Evolutionary conservation across 2,797 vertebrate species (phyloP).

Genomic region (Microctenopoma steveboyesi): DNA sequence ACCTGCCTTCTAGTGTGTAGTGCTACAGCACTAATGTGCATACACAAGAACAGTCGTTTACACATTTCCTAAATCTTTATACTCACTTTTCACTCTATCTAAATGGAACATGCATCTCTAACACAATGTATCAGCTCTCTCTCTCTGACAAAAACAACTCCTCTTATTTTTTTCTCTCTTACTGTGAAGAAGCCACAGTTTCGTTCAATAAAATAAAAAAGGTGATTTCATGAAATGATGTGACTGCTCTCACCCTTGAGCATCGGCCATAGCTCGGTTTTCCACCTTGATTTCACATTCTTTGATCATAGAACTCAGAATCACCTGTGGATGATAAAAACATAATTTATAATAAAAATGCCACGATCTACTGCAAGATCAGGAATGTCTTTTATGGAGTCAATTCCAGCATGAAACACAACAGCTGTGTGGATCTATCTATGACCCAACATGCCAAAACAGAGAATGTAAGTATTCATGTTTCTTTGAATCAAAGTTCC

Average conservation of each 20-base stretch:
- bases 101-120: background rate
- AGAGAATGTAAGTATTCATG: background rate
- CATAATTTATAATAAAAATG: background rate
- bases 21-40: background rate
- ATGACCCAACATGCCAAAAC: background rate
- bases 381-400: too few relatives aligned
- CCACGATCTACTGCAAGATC: background rate
- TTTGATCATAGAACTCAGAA: slow-evolving; percentile 99
- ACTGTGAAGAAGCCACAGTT: slow-evolving; percentile 35
- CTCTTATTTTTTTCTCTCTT: slow-evolving; percentile 11
- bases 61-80: slow-evolving; percentile 10
- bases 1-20: background rate
- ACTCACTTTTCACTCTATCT: background rate
- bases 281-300: slow-evolving; percentile 99
- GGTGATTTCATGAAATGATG: background rate
- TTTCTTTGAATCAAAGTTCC: slow-evolving; percentile 4
- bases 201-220: slow-evolving; percentile 10
- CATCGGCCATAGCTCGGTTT: slow-evolving; percentile 94
- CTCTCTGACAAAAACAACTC: slow-evolving; percentile 43
- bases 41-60: background rate
- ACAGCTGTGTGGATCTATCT: background rate
- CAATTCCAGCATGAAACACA: background rate
- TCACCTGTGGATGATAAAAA: slow-evolving; percentile 85
- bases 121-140: slow-evolving; percentile 36
- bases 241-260: slow-evolving; percentile 89